phyloP scores from a whole-genome alignment of 2,888 invertebrate genomes.

The Acronicta aceris region DNA sequence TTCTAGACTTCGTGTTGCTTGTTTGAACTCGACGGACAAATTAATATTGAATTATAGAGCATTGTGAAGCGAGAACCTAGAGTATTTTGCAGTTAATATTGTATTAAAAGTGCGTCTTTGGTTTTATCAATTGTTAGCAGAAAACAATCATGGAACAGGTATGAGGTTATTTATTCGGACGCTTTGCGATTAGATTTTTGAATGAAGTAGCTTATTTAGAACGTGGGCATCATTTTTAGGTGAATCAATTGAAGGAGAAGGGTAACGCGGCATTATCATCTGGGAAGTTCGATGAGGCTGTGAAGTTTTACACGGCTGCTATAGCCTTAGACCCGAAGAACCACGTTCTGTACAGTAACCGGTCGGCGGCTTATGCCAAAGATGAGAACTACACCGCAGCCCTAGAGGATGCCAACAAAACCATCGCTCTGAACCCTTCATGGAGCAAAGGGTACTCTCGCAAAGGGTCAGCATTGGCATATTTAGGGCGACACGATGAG shows the following conservation, averaged over 20 bases:
- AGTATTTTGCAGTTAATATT: conserved; percentile 37
- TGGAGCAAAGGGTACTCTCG: conserved; percentile 97
- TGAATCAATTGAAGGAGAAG: conserved; percentile 94
- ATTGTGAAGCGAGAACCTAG: conserved; percentile 28
- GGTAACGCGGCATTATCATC: conserved; percentile 95
- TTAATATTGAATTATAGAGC: conserved; percentile 35
- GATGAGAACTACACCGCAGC: conserved; percentile 93
- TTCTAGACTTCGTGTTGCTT: conserved; percentile 57
- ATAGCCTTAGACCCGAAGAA: conserved; percentile 94
- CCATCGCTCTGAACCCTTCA: conserved; percentile 93
- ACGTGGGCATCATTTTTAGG: conserved; percentile 86
- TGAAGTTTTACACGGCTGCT: conserved; percentile 94
- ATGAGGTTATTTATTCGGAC: conserved; percentile 84
- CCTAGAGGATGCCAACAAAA: conserved; percentile 95
- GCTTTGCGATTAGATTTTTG: conserved; percentile 57
- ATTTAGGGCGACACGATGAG: conserved; percentile 92
- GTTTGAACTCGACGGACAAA: conserved; percentile 50
- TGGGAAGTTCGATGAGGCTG: conserved; percentile 94
- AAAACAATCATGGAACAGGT: conserved; percentile 82
- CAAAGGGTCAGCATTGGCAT: conserved; percentile 95
- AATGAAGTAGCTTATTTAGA: conserved; percentile 46
- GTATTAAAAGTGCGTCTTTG: conserved; percentile 45
- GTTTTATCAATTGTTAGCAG: conserved; percentile 48
- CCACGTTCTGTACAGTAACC: conserved; percentile 97
- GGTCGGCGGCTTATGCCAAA: conserved; percentile 97